phyloP scores from a whole-genome alignment of 2,113 vertebrate genomes.

The Myodes glareolus region DNA sequence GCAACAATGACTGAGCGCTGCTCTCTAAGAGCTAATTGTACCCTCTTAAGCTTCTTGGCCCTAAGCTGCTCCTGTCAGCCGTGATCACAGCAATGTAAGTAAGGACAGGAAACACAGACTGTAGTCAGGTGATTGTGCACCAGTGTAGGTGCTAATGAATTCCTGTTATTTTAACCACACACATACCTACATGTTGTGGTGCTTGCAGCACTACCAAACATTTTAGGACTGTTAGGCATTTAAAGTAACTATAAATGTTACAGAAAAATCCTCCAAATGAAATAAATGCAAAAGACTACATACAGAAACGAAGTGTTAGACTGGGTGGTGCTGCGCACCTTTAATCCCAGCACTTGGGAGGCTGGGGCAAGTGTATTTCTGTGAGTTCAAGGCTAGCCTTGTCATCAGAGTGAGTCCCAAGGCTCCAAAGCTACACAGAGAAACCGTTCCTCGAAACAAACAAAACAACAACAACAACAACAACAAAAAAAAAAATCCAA shows the following conservation, averaged over 20 bases:
- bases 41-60: background rate
- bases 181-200: background rate
- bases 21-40: no score
- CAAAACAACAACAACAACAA: no score
- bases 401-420: no score
- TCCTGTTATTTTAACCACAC: background rate
- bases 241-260: background rate
- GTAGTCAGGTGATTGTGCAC: background rate
- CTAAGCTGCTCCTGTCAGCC: background rate
- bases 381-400: no score
- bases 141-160: accelerated
- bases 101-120: background rate
- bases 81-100: background rate
- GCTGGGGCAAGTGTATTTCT: no score
- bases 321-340: no score
- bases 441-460: no score
- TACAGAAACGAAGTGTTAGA: accelerated
- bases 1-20: background rate
- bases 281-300: background rate
- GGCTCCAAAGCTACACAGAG: no score
- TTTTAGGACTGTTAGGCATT: background rate
- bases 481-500: no score
- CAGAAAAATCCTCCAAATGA: background rate
- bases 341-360: no score
- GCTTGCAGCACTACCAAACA: background rate